These are phyloP conservation scores for Eulacestoma nigropectus DNA, from an alignment of 2,113 vertebrate genomes.

Conservation along the genomic window DNA sequence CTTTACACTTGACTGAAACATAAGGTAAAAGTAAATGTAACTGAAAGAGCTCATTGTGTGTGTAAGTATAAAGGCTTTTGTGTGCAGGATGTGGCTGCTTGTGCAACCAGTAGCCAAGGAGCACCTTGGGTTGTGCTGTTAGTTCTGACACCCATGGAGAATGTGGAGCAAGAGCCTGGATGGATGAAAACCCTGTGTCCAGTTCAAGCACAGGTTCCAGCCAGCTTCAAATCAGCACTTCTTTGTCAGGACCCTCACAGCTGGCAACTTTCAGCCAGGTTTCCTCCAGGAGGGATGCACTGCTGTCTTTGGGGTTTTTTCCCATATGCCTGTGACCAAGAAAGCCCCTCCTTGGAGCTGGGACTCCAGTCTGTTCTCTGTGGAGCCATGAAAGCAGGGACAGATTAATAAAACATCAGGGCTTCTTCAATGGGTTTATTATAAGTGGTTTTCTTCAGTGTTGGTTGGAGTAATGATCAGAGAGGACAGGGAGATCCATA, in stretches of 20 bases:
- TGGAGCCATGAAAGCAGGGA: neutral
- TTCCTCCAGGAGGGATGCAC: neutral
- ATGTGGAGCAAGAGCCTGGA: neutral
- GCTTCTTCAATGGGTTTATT: constrained; percentile 57
- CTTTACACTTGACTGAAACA: constrained; percentile 27
- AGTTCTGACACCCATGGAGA: neutral
- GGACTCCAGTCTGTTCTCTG: neutral
- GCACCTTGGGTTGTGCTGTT: neutral
- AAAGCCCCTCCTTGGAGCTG: neutral
- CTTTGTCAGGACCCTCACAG: neutral
- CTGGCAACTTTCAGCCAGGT: neutral
- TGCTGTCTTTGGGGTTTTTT: neutral
- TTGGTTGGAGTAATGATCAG: constrained; percentile 62
- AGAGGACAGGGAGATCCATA: constrained; percentile 55
- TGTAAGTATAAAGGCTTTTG: constrained; percentile 23
- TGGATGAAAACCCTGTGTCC: neutral
- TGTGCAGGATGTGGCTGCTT: neutral
- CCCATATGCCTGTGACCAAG: neutral
- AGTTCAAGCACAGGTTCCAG: neutral
- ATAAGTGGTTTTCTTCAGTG: constrained; percentile 59
- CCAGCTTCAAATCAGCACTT: neutral
- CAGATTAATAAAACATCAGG: constrained; percentile 10
- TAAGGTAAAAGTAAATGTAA: constrained; percentile 28
- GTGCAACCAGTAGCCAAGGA: neutral
- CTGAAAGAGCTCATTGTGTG: constrained; percentile 21